Evolutionary conservation across 2,797 vertebrate species (phyloP).

Genomic region (Notolepis coatsorum): DNA sequence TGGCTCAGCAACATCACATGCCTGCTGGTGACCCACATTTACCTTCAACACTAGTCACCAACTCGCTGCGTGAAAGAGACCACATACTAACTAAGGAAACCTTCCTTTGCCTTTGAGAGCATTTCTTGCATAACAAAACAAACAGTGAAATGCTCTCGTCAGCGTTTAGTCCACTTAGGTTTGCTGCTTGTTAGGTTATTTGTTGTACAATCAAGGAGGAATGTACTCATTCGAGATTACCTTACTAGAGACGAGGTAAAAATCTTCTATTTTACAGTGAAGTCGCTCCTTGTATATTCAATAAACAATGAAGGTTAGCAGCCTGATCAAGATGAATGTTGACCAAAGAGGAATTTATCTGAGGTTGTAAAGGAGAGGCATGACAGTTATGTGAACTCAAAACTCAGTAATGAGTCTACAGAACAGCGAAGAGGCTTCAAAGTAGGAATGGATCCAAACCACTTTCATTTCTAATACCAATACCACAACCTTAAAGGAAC

Average conservation of each 20-base stretch:
- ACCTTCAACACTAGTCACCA: slow-evolving; percentile 49
- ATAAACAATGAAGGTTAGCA: slow-evolving; percentile 57
- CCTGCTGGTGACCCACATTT: slow-evolving; percentile 64
- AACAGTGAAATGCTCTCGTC: slow-evolving; percentile 35
- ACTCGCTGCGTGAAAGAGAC: slow-evolving; percentile 33
- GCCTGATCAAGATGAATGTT: slow-evolving; percentile 53
- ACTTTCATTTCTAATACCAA: too few species aligned
- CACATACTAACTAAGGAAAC: slow-evolving; percentile 49
- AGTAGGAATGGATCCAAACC: slow-evolving; percentile 41
- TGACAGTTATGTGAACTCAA: slow-evolving; percentile 53
- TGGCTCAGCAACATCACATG: slow-evolving; percentile 53
- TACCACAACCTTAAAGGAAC: too few species aligned
- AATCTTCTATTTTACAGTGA: slow-evolving; percentile 6
- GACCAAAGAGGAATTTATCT: slow-evolving; percentile 52
- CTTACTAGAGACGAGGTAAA: slow-evolving; percentile 1
- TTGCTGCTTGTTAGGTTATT: slow-evolving; percentile 16
- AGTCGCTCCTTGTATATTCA: slow-evolving; percentile 18
- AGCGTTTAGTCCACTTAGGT: slow-evolving; percentile 45
- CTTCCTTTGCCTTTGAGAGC: slow-evolving; percentile 53
- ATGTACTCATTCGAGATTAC: slow-evolving; percentile 16
- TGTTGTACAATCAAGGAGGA: slow-evolving; percentile 29
- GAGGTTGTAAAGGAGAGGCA: slow-evolving; percentile 24
- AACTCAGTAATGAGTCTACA: slow-evolving; percentile 49
- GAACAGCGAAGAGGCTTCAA: slow-evolving; percentile 57
- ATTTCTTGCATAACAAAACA: slow-evolving; percentile 37